Conservation (phyloP, 2,113 vertebrate genomes). For the Strix aluco region DNA sequence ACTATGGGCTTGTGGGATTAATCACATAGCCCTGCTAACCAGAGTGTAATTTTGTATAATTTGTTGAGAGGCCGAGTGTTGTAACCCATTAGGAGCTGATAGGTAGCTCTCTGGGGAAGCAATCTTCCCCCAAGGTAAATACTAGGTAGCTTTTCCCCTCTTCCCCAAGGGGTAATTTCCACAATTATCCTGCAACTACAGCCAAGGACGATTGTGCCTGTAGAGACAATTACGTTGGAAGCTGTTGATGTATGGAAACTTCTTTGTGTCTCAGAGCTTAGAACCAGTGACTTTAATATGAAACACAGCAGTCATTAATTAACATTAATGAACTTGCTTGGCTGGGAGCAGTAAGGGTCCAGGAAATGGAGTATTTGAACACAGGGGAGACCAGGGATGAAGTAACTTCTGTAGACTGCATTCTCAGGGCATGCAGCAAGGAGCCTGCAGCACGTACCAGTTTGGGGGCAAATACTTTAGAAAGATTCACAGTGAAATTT, state of each 20-base stretch:
- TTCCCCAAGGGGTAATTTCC: not conserved
- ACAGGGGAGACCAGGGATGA: not conserved
- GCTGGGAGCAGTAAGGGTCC: not conserved
- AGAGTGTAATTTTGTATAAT: not conserved
- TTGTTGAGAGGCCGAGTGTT: not conserved
- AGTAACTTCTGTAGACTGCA: not conserved
- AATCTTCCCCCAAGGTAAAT: not conserved
- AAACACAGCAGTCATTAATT: constrained; percentile 59
- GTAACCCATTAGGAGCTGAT: constrained; percentile 8
- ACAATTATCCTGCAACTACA: not conserved
- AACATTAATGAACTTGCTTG: constrained; percentile 51
- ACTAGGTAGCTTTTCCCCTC: not conserved
- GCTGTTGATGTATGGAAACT: constrained; percentile 38
- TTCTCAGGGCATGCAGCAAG: not conserved
- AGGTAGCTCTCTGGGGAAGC: not conserved
- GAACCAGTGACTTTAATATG: constrained; percentile 50
- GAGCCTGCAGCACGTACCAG: not conserved
- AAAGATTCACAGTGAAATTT: not conserved
- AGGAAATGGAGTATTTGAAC: not conserved
- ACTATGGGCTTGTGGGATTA: not conserved
- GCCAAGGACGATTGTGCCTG: not conserved
- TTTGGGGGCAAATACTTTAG: rapidly evolving
- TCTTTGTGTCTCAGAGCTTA: constrained; percentile 29
- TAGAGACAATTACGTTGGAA: constrained; percentile 46
- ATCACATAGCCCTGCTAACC: not conserved